Evolutionary conservation across 1,140 invertebrate species (phyloP).

Genomic region (Coelopa frigida): DNA sequence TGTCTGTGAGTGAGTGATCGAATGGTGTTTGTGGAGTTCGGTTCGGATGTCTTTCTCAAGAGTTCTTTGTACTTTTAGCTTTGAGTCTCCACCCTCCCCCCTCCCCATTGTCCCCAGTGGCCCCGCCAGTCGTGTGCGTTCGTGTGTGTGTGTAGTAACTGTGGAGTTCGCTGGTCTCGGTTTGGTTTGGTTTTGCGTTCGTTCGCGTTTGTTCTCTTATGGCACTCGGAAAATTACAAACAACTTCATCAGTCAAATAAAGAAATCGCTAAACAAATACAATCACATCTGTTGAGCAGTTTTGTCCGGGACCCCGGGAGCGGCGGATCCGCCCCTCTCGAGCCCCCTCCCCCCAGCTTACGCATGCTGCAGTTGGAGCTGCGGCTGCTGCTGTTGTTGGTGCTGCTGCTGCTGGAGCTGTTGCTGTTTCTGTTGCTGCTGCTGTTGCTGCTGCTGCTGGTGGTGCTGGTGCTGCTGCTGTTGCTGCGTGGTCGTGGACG

Average conservation of each 20-base stretch:
- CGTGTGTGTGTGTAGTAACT: too few species aligned
- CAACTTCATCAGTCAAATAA: not conserved
- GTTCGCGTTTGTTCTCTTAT: not conserved
- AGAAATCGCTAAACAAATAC: not conserved
- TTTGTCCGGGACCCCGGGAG: too few species aligned
- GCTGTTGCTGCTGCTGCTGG: conserved; percentile 8
- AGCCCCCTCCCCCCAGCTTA: not conserved
- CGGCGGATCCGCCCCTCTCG: too few species aligned
- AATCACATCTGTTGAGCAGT: not conserved
- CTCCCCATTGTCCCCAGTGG: too few species aligned
- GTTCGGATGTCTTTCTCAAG: too few species aligned
- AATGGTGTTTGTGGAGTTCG: too few species aligned
- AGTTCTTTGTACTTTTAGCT: too few species aligned
- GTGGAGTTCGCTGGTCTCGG: too few species aligned
- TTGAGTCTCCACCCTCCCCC: too few species aligned
- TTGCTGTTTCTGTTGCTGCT: conserved; percentile 16
- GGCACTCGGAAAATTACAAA: not conserved
- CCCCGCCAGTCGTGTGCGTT: too few species aligned
- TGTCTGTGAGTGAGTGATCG: too few species aligned
- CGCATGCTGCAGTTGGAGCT: not conserved
- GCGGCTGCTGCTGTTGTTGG: conserved; percentile 17
- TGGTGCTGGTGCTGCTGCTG: conserved; percentile 7
- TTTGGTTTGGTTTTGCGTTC: too few species aligned
- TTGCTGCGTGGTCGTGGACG: conserved; percentile 30
- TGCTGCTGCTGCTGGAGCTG: conserved; percentile 12